Evolutionary conservation across 1,140 invertebrate species (phyloP).

Genomic region (Plutomurus gul): DNA sequence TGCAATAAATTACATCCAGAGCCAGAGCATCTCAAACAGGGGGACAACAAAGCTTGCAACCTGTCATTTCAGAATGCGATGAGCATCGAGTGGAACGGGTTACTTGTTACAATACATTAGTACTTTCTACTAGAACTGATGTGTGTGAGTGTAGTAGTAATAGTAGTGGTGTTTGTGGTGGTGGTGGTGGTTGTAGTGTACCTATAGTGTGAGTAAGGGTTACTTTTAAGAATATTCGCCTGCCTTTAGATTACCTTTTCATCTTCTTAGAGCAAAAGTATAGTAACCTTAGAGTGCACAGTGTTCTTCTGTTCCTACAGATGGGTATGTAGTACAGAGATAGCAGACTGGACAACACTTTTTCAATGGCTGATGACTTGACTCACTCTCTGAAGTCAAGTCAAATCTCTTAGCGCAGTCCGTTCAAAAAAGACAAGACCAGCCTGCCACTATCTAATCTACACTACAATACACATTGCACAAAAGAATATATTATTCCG

Average conservation of each 20-base stretch:
- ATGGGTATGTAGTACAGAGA: background rate
- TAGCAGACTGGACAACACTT: background rate
- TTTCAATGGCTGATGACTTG: background rate
- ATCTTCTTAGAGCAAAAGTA: no score
- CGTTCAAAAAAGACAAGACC: background rate
- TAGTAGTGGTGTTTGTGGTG: no score
- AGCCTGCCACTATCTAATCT: background rate
- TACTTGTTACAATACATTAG: constrained; percentile 22
- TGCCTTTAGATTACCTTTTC: background rate
- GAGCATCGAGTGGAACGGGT: constrained; percentile 25
- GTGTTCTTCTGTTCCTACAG: no score
- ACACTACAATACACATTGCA: background rate
- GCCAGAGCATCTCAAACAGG: background rate
- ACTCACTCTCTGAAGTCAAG: background rate
- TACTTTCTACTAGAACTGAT: background rate
- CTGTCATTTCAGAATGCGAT: constrained; percentile 24
- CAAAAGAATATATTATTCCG: background rate
- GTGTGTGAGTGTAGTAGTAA: no score
- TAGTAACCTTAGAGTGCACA: no score
- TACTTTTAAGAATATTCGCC: background rate
- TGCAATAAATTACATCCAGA: constrained; percentile 32
- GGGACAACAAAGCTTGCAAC: constrained; percentile 34
- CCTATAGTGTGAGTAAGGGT: background rate
- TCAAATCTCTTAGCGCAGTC: background rate
- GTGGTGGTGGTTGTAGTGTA: no score